Base-by-base conservation (phyloP, 2,113 vertebrate genomes). In the Ictalurus furcatus region DNA sequence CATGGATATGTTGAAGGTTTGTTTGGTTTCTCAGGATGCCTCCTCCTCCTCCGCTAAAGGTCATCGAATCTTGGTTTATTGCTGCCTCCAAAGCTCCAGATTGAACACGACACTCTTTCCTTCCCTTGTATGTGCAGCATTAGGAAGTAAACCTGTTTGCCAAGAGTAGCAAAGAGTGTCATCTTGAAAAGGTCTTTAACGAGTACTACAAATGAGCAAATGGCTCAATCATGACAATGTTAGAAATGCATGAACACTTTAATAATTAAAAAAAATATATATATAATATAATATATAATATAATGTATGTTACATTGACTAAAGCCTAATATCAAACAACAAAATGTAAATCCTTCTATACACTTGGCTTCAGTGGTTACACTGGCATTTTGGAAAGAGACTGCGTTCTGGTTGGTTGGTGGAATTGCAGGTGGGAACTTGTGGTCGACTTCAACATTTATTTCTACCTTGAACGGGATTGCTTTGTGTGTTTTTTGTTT, bases 51-150 rank as follows among this genome's bases (percentile, higher is more conserved):
- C 91, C 89, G 79, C 90, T 81, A 93, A 92, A 80, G 92, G 92
- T 90, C 90, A 89, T 34, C 30, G 11, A 37, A 69, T 87, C 88
- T 67, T 88, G 13, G 34, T 80, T 85, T 87, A 87, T 90, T 92
- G 13, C 54, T 88, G 89, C 91, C 87, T 92, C 83, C 89, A 89
- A 93, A 90, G 84, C 79, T 92, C 88, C 58, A 87, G 82, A 73
- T 93, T 85, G 91, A 94, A 78, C 80, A 90, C 91, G 90, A 85
- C 79, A 3, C 17, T 69, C 79, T 95, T 96, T 96, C 95, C 95
- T 93, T 92, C 85, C 95, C 95, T 93, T 96, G 95, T 96, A 94
- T 93, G 95, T 92, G 89, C 95, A 93, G 61, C 11, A 83, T 90
- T 88, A 87, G 93, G 86, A 89, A 56, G 90, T 80, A 89, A 90